Evolutionary conservation across 2,113 vertebrate species (phyloP).

Genomic region (Mormyrus iriodes): DNA sequence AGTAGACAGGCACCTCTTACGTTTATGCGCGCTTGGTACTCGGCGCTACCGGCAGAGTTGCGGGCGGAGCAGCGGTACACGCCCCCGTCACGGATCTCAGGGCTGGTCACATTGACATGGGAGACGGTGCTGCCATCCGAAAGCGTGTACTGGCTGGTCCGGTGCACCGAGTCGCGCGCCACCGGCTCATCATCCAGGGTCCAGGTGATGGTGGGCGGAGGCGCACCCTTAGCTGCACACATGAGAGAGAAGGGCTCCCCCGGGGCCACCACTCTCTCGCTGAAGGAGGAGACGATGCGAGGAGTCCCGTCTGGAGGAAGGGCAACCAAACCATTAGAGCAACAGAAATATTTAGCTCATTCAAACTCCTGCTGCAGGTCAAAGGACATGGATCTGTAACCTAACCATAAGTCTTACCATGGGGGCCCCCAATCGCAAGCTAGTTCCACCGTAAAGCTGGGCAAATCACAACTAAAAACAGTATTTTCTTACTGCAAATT

Average conservation of each 20-base stretch:
- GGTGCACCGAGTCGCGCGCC: slow-evolving; percentile 74
- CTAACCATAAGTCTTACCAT: background rate
- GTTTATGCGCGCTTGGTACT: slow-evolving; percentile 99
- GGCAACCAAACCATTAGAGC: background rate
- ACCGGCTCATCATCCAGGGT: slow-evolving; percentile 92
- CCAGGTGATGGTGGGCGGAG: slow-evolving; percentile 92
- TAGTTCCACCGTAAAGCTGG: background rate
- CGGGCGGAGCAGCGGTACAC: slow-evolving; percentile 96
- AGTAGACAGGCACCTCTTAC: slow-evolving; percentile 99
- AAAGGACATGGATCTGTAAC: background rate
- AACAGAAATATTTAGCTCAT: background rate
- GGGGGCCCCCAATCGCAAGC: background rate
- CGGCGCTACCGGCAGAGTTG: slow-evolving; percentile 98
- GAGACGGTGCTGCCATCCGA: slow-evolving; percentile 89
- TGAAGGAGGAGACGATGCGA: slow-evolving; percentile 93
- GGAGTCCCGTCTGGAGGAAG: slow-evolving; percentile 81
- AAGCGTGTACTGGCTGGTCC: slow-evolving; percentile 92
- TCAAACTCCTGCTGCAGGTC: background rate
- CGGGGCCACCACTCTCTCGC: slow-evolving; percentile 90
- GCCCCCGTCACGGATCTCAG: slow-evolving; percentile 94
- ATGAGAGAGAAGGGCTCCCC: slow-evolving; percentile 94
- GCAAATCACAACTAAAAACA: background rate
- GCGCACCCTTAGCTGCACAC: slow-evolving; percentile 92
- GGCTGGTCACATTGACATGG: slow-evolving; percentile 90
- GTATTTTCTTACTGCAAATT: too few species aligned